Base-by-base conservation (phyloP, 2,888 invertebrate genomes). In the Cataglyphis rosenhaueri region DNA sequence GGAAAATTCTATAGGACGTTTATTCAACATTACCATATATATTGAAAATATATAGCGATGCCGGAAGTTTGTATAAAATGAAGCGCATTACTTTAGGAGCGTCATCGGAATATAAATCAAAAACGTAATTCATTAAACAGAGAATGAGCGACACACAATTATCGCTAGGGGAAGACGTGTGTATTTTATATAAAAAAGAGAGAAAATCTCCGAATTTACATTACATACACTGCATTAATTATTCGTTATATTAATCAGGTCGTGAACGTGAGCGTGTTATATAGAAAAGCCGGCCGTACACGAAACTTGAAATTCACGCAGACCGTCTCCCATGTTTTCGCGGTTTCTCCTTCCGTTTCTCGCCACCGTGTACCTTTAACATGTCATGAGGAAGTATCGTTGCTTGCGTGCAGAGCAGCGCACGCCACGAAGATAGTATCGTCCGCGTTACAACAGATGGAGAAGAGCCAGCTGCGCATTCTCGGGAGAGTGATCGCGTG, bases 11-110 rank as follows among this genome's bases (percentile, higher is more conserved):
- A 68, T 21, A 70, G 57, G 21, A 44, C 29, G 38, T 55, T 78
- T 59, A 78, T 78, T 78, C 70, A 70, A 74, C 70, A 78, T 78
- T 78, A 78, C 41, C 78, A 78, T 78, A 78, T 70, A 78, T 70
- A 78, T 78, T 78, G 57, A 70, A 78, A 78, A 70, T 57, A 62
- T 78, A 70, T 52, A 10, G 10, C 15, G 18, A 68, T 21, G 15
- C 12, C 5, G 32, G 35, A 9, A 68, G 29, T 70, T 78, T 41
- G 65, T 65, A 52, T 65, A 41, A 78, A 78, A 68, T 32, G 21
- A 44, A 64, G 41, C 15, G 18, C 32, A 41, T 70, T 70, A 29
- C 52, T 57, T 29, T 41, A 41, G 21, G 57, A 10, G 25, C 29
- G 35, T 12, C n/a, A 78, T 76, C 68, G 55, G 70, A 70, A 78